Evolutionary conservation across 2,888 invertebrate genomes (phyloP).

Genomic region (Agrotis puta): DNA sequence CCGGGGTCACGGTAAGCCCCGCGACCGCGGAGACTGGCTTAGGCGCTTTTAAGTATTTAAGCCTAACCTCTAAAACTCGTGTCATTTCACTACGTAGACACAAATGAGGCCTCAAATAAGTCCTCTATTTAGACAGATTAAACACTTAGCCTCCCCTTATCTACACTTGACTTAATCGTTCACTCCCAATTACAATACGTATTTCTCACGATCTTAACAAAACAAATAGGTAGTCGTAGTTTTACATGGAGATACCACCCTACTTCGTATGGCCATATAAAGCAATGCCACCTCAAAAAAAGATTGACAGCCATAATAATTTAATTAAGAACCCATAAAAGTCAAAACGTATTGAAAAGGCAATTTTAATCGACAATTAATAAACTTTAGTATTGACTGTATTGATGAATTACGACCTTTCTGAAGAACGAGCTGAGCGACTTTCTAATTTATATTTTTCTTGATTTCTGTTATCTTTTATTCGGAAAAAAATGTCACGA

Average conservation of each 20-base stretch:
- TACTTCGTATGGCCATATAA: slow-evolving; percentile 5
- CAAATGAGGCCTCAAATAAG: neutral
- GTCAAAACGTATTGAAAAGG: slow-evolving; percentile 40
- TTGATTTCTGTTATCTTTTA: slow-evolving; percentile 45
- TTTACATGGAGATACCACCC: slow-evolving; percentile 3
- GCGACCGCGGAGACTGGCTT: neutral
- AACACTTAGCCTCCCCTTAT: slow-evolving; percentile 23
- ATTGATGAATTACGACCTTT: slow-evolving; percentile 42
- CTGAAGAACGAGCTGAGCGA: slow-evolving; percentile 18
- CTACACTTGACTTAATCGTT: slow-evolving; percentile 4
- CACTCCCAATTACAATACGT: slow-evolving; percentile 13
- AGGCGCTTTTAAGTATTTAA: neutral
- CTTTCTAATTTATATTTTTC: slow-evolving; percentile 59
- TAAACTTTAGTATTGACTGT: slow-evolving; percentile 40
- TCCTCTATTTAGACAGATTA: slow-evolving; percentile 12
- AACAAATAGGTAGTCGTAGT: slow-evolving; percentile 6
- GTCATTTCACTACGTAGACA: neutral
- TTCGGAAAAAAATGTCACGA: slow-evolving; percentile 41
- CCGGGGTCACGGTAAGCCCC: too few species aligned
- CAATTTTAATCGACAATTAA: slow-evolving; percentile 48
- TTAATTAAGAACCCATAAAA: slow-evolving; percentile 43
- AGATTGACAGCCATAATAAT: slow-evolving; percentile 43
- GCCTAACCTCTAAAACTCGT: neutral
- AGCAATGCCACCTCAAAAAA: slow-evolving; percentile 23
- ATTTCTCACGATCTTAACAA: slow-evolving; percentile 12